Evolutionary conservation across 23 tunicate species (phyloP).

Genomic region (Ciona savignyi): DNA sequence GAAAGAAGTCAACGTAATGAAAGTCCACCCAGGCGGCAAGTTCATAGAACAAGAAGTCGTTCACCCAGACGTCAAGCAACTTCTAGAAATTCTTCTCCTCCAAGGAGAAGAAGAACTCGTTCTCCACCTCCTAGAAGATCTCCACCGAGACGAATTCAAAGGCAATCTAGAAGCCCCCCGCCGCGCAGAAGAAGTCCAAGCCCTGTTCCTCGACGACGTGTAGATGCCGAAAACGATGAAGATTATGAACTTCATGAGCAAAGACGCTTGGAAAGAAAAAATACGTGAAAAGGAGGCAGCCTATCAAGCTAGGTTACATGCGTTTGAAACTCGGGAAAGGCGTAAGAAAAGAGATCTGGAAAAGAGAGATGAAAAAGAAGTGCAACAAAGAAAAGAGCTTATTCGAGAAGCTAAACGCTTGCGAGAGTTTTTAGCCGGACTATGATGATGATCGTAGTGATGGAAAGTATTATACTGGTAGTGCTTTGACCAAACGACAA

Average conservation of each 20-base stretch:
- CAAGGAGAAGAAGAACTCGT: slow-evolving; percentile 6
- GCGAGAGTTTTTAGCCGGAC: slow-evolving; percentile 97
- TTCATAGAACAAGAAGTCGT: slow-evolving; percentile 19
- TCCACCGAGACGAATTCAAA: slow-evolving; percentile 23
- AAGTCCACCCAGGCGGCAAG: background rate
- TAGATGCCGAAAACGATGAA: slow-evolving; percentile 65
- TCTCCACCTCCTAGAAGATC: slow-evolving; percentile 21
- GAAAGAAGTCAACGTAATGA: background rate
- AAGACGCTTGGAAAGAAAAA: slow-evolving; percentile 82
- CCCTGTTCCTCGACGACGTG: slow-evolving; percentile 29
- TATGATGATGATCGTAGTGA: slow-evolving; percentile 92
- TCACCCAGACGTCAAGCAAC: slow-evolving; percentile 20
- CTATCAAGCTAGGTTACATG: slow-evolving; percentile 86
- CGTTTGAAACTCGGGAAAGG: slow-evolving; percentile 78
- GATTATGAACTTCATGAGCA: slow-evolving; percentile 75
- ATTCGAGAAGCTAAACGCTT: slow-evolving; percentile 86
- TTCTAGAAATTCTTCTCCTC: slow-evolving; percentile 2
- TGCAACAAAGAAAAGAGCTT: slow-evolving; percentile 69
- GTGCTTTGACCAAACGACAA: slow-evolving; percentile 60
- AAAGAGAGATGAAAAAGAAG: slow-evolving; percentile 65
- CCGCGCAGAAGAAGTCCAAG: slow-evolving; percentile 31
- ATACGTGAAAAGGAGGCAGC: slow-evolving; percentile 93
- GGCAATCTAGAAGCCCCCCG: slow-evolving; percentile 45
- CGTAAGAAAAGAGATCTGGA: slow-evolving; percentile 80
- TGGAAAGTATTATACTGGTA: slow-evolving; percentile 77